Conservation (phyloP, 2,888 invertebrate genomes). For the Phrixothrix hirtus region DNA sequence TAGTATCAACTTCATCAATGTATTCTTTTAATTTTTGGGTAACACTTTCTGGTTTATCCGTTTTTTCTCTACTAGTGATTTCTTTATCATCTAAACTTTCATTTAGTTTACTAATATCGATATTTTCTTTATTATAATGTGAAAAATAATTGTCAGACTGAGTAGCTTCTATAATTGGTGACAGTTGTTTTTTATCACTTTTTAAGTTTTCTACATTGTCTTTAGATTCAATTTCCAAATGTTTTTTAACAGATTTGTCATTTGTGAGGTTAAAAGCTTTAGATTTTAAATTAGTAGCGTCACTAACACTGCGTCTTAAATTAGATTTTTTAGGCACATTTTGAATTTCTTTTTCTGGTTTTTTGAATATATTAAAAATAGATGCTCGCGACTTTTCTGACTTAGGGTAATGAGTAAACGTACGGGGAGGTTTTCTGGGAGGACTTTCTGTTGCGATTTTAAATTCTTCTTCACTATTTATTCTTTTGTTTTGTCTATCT, state of each 20-base stretch:
- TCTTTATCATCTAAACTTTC: conserved; percentile 35
- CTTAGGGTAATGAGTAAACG: conserved; percentile 56
- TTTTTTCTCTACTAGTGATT: conserved; percentile 9
- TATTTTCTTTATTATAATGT: conserved; percentile 37
- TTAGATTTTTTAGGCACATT: conserved; percentile 60
- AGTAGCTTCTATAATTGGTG: conserved; percentile 78
- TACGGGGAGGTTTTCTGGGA: conserved; percentile 51
- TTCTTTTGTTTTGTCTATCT: conserved; percentile 43
- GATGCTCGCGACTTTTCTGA: conserved; percentile 64
- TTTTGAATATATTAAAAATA: conserved; percentile 69
- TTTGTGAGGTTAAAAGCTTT: conserved; percentile 43
- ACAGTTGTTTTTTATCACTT: conserved; percentile 66
- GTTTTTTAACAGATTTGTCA: conserved; percentile 59
- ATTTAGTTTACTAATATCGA: conserved; percentile 33
- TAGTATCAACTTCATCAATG: conserved; percentile 51
- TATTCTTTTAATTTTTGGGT: conserved; percentile 50
- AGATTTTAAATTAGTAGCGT: conserved; percentile 64
- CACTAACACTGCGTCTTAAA: conserved; percentile 57
- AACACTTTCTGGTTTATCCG: conserved; percentile 40
- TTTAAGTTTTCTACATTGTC: conserved; percentile 49
- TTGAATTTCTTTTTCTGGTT: conserved; percentile 62
- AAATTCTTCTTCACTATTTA: conserved; percentile 64
- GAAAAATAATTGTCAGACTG: conserved; percentile 71
- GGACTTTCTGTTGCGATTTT: conserved; percentile 46
- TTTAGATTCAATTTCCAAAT: conserved; percentile 66